Percentiles rank a stretch among this genome's conserved stretches.
Evolutionary conservation across 2,797 vertebrate genomes (phyloP).

Genomic region (Helarctos malayanus): DNA sequence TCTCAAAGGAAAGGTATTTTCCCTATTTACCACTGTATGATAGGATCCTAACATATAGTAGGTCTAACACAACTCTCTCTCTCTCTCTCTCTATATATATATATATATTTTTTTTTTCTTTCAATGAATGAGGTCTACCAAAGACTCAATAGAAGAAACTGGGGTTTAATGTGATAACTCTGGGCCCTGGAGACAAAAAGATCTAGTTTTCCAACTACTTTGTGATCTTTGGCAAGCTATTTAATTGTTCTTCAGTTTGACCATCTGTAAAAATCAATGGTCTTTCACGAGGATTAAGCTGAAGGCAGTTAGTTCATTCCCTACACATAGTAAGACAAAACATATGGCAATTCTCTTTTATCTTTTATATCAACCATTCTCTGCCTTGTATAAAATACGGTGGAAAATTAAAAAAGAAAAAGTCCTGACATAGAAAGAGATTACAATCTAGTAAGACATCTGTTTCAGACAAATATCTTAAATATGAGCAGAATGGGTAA

Average conservation of each 20-base stretch:
- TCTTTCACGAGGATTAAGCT: conserved; percentile 18
- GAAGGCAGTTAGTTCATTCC: conserved; percentile 3
- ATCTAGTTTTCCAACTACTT: conserved; percentile 30
- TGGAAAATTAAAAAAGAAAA: background rate
- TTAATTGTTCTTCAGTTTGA: conserved; percentile 50
- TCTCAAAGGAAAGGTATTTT: background rate
- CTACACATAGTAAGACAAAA: background rate
- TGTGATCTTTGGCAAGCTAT: background rate
- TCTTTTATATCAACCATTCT: background rate
- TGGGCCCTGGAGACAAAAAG: background rate
- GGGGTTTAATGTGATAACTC: background rate
- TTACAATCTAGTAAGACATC: background rate
- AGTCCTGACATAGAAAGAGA: background rate
- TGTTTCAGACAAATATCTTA: conserved; percentile 6
- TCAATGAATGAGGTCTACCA: background rate
- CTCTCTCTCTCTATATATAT: background rate
- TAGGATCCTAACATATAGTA: background rate
- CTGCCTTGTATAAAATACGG: background rate
- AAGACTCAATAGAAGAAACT: background rate
- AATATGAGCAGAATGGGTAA: background rate
- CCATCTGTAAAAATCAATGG: conserved; percentile 44
- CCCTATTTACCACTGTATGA: background rate
- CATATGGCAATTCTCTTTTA: background rate
- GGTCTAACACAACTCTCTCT: background rate
- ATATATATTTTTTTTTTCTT: background rate